These are phyloP conservation scores for Potorous gilbertii DNA, from an alignment of 2,797 vertebrate genomes.

Conservation along the genomic window DNA sequence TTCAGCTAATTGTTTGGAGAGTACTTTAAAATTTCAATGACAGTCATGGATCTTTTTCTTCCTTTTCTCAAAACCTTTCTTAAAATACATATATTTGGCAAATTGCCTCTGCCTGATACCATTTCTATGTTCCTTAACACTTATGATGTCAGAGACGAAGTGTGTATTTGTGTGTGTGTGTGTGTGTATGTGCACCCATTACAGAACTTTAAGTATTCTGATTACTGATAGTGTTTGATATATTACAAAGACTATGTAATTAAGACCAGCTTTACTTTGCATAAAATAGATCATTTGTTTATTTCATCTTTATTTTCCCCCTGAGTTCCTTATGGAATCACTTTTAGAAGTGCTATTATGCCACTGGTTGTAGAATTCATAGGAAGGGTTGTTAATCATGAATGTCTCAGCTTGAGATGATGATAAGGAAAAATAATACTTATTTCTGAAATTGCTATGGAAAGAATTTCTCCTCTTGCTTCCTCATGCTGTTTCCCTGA, in stretches of 20 bases:
- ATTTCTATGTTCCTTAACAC: no score
- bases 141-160: no score
- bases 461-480: conserved; percentile 28
- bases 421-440: conserved; percentile 50
- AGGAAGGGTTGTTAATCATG: not conserved
- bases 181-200: no score
- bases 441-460: conserved; percentile 31
- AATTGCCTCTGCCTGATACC: no score
- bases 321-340: not conserved
- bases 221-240: no score
- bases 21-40: not conserved
- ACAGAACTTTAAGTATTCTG: not conserved
- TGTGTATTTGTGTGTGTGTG: no score
- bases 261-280: not conserved
- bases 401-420: conserved; percentile 9
- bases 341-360: conserved; percentile 29
- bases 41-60: no score
- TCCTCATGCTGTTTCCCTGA: conserved; percentile 50
- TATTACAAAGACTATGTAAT: no score
- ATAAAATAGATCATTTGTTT: conserved; percentile 9
- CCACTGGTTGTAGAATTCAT: not conserved
- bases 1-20: not conserved
- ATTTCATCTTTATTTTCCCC: conserved; percentile 4
- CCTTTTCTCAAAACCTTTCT: no score
- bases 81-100: no score